Evolutionary conservation across 1,140 invertebrate genomes (phyloP), one percentile per base, ranked within the genome.

Genomic region (Stegodyphus dumicola): DNA sequence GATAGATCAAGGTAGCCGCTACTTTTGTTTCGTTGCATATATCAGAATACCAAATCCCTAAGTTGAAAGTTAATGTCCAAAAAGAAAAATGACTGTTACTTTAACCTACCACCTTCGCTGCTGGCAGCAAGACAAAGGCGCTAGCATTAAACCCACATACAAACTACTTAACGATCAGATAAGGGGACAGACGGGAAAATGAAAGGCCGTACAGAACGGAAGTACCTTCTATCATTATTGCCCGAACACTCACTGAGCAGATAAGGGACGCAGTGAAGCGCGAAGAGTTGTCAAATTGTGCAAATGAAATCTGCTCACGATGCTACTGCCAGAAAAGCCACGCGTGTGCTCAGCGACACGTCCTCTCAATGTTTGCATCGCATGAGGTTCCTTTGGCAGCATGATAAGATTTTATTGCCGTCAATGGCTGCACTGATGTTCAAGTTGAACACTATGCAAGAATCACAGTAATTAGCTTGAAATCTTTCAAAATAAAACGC

Each of bases 171-270:
- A 56, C 56, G 49, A 83, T 83, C 80, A 83, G 80, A 33, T 33
- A 75, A 71, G 75, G 66, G 80, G 52, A 79, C 51, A 73, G 78
- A 60, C 60, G 80, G 71, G 48, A 66, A 33, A 33, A 33, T 33
- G 69, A 66, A 66, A 75, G n/a, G 67, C 48, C 52, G 73, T 73
- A 81, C 71, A 81, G 80, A 71, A 71, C 80, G 80, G 80, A 83
- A 83, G 80, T 83, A 83, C 13, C 65, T 48, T 83, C 80, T 53
- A 67, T 83, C 80, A 83, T 83, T 74, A 75, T 83, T 83, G 71
- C 48, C 69, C 53, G 48, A 73, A 81, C 70, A 79, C 15, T 67
- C 48, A 71, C 66, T 65, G n/a, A 6, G 48, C 71, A 49, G 80
- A 83, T 83, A 83, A 83, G 69, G 56, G 75, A n/a, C 11, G 48